These are phyloP conservation scores for Puffinus mauretanicus DNA, from an alignment of 2,113 vertebrate genomes.

Conservation along the genomic window DNA sequence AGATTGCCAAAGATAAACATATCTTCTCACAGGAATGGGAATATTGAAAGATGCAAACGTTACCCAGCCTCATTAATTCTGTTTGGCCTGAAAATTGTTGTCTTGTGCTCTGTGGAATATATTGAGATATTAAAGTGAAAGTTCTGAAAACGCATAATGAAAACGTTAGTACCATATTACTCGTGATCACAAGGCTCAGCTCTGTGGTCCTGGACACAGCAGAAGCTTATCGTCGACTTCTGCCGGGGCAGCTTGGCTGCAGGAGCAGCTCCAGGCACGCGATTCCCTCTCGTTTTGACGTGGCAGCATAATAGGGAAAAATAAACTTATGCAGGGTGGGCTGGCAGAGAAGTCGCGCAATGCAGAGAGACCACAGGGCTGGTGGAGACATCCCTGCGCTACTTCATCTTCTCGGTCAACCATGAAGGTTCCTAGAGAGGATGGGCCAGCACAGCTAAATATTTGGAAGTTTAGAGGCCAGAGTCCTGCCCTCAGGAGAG, in stretches of 20 bases:
- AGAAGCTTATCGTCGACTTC: background rate
- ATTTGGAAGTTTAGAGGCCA: background rate
- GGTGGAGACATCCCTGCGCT: accelerated
- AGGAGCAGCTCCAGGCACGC: accelerated
- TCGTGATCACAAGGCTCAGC: background rate
- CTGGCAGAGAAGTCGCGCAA: accelerated
- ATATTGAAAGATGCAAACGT: background rate
- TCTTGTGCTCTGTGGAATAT: background rate
- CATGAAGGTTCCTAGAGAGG: background rate
- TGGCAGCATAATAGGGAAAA: background rate
- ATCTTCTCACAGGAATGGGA: background rate
- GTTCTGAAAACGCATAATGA: background rate
- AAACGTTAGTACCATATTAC: background rate
- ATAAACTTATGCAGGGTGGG: background rate
- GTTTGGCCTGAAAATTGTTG: background rate
- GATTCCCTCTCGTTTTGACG: background rate
- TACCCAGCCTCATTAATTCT: background rate
- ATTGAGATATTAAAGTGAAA: background rate
- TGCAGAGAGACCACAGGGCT: background rate
- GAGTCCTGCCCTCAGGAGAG: background rate
- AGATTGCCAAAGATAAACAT: background rate
- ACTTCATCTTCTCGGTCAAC: background rate
- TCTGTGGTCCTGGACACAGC: background rate
- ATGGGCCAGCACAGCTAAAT: background rate
- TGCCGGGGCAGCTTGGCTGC: accelerated